Base-by-base conservation (phyloP, 2,113 vertebrate genomes). In the Siphamia tubifer region DNA sequence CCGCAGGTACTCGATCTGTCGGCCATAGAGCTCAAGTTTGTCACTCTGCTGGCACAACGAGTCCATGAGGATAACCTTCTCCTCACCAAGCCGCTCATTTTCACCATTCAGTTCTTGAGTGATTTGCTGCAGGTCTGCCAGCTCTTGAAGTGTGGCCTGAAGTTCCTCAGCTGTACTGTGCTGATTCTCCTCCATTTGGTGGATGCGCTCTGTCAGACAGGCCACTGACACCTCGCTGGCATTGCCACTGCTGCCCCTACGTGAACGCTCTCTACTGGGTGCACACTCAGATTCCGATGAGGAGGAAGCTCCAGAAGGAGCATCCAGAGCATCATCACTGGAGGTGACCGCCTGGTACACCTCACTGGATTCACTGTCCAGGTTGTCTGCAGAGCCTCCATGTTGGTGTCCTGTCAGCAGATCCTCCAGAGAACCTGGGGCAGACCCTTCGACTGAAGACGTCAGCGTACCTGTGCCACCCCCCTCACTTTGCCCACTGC, bases 131-230 rank as follows among this genome's bases (percentile, higher is more conserved):
- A 98, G 86, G 79, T 98, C 96, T 0, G 96, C 94, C 44, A 98
- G 92, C 78, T 98, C 96, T 51, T 98, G 96, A 13, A 98, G 86
- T 0, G 96, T 98, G 34, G 96, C 96, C 84, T 98, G 96, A 1
- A 98, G 96, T 71, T 98, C 96, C 85, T 98, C 96, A 0, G 96
- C 90, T 0, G 96, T 98, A 34, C 96, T 97, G 82, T 98, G 96
- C 12, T 98, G 96, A 68, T 96, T 97, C 92, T 98, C 96, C 24
- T 98, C 96, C 96, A 98, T 98, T 75, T 98, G 96, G 76, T 98
- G 96, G 54, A 98, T 96, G 10, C 96, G 91, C 57, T 98, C 96
- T 0, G 96, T 98, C 78, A 98, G 75, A 81, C 96, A 96, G 8
- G 96, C 96, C 3, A 98, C 95, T 0, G 96, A 98, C 32, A 96